A percentile compares a stretch with the other conserved stretches of the same genome.
These are phyloP conservation scores for Zoanthus sociatus DNA, from an alignment of 92 coral and sea anemone genomes.

Conservation along the genomic window DNA sequence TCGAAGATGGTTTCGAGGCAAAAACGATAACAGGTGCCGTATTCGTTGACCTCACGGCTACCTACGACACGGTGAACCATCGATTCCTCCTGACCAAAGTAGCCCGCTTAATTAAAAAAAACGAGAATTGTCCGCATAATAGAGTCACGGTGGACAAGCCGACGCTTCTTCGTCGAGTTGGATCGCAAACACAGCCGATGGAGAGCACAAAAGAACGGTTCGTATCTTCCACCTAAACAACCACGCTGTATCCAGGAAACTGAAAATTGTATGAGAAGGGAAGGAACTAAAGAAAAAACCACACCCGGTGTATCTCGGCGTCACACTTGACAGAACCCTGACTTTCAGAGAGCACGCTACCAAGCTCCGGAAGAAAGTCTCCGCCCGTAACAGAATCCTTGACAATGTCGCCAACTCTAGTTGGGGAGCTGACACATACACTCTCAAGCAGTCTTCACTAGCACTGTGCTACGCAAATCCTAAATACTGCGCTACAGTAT, in stretches of 20 bases:
- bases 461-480: not conserved
- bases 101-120: not conserved
- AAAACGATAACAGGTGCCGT: too few species aligned
- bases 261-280: not conserved
- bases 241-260: not conserved
- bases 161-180: not conserved
- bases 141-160: not conserved
- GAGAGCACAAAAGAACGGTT: conserved; percentile 4
- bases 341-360: not conserved
- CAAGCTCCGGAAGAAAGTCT: not conserved
- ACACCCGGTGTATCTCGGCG: not conserved
- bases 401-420: too few species aligned
- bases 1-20: not conserved
- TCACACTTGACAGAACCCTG: conserved; percentile 5
- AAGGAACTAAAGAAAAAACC: not conserved
- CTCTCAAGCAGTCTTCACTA: conserved; percentile 12
- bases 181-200: conserved; percentile 11
- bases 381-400: too few species aligned
- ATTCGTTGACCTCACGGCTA: too few species aligned
- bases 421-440: not conserved
- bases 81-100: conserved; percentile 18
- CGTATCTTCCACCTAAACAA: not conserved
- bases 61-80: not conserved
- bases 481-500: not conserved
- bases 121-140: not conserved